A percentile compares a stretch with the other conserved stretches of the same genome.
phyloP scores from a whole-genome alignment of 1,140 invertebrate genomes.

The Scaptomyza pallida region DNA sequence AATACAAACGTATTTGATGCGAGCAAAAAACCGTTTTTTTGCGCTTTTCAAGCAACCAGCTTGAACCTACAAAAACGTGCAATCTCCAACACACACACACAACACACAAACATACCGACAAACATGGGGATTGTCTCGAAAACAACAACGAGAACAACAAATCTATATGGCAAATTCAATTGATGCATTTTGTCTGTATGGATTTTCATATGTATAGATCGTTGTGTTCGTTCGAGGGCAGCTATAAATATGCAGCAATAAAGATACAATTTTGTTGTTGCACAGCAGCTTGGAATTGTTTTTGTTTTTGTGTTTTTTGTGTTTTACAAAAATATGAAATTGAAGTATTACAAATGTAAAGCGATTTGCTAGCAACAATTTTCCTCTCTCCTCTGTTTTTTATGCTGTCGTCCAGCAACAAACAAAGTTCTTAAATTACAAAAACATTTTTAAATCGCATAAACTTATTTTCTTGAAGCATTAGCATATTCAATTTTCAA shows the following conservation, averaged over 20 bases:
- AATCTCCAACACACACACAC: conserved; percentile 20
- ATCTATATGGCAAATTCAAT: conserved; percentile 55
- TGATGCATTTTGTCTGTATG: conserved; percentile 59
- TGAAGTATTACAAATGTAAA: conserved; percentile 73
- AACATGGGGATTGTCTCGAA: conserved; percentile 36
- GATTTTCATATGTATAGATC: conserved; percentile 3
- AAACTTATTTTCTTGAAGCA: background rate
- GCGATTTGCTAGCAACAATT: conserved; percentile 59
- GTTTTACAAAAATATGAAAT: conserved; percentile 62
- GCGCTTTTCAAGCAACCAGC: conserved; percentile 58
- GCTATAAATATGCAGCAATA: conserved; percentile 65
- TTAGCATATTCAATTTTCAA: background rate
- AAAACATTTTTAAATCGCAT: background rate
- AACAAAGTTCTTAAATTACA: background rate
- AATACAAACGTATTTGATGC: conserved; percentile 70
- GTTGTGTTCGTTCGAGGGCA: conserved; percentile 3
- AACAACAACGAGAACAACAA: conserved; percentile 13
- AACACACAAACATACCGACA: conserved; percentile 14
- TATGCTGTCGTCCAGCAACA: background rate
- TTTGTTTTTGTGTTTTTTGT: conserved; percentile 33
- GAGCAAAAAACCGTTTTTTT: conserved; percentile 63
- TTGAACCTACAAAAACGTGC: conserved; percentile 30
- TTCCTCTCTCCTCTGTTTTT: too few species aligned
- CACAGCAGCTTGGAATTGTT: conserved; percentile 36
- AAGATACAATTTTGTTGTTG: conserved; percentile 66